A percentile compares a stretch with the other conserved stretches of the same genome.
phyloP scores from a whole-genome alignment of 2,888 invertebrate genomes.

The Drosophila cyrtoloma region DNA sequence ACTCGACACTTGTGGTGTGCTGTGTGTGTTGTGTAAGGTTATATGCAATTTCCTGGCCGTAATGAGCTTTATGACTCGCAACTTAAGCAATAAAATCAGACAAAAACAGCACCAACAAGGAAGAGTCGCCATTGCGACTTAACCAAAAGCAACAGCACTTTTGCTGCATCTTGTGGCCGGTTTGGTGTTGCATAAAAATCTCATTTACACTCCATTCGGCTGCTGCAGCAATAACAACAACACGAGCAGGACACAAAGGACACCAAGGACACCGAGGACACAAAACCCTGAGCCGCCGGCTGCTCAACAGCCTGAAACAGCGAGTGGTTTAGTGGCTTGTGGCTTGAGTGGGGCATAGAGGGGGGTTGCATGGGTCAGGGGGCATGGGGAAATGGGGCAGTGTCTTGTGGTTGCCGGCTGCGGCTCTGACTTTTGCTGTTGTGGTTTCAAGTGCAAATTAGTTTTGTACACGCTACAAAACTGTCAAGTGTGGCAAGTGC shows the following conservation, averaged over 20 bases:
- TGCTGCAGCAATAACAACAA: constrained; percentile 27
- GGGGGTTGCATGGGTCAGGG: neutral
- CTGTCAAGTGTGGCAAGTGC: constrained; percentile 50
- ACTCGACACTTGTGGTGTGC: constrained; percentile 1
- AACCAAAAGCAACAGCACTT: constrained; percentile 49
- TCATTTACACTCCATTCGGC: constrained; percentile 72
- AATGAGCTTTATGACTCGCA: constrained; percentile 79
- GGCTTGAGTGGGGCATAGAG: neutral
- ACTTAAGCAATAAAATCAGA: constrained; percentile 70
- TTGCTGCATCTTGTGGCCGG: constrained; percentile 71
- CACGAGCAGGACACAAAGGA: neutral
- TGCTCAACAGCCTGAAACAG: constrained; percentile 31
- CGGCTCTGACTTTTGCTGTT: constrained; percentile 63
- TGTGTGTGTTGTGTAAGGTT: constrained; percentile 52
- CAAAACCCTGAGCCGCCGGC: constrained; percentile 40
- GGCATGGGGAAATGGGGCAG: constrained; percentile 21
- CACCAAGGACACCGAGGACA: constrained; percentile 63
- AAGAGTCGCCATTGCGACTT: constrained; percentile 42
- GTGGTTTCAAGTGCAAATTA: constrained; percentile 77
- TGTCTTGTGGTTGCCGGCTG: constrained; percentile 50
- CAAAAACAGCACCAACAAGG: constrained; percentile 29
- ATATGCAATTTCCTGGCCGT: constrained; percentile 74
- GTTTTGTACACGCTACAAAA: constrained; percentile 68
- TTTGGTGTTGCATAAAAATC: constrained; percentile 79
- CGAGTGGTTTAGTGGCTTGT: constrained; percentile 3